A percentile compares a stretch with the other conserved stretches of the same genome.
Evolutionary conservation across 2,797 vertebrate genomes (phyloP).

Genomic region (Danio kyathit): DNA sequence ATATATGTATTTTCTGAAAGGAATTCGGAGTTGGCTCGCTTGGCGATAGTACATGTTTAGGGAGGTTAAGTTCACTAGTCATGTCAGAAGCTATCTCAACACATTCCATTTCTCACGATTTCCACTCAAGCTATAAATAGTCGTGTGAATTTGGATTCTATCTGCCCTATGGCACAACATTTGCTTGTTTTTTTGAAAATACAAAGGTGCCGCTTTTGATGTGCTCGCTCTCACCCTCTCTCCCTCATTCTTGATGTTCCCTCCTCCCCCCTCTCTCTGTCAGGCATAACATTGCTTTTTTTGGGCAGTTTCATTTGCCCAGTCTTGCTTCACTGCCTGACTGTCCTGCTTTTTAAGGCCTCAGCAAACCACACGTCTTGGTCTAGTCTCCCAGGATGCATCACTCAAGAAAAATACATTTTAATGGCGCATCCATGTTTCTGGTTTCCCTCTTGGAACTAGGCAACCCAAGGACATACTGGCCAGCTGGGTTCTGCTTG

Average conservation of each 20-base stretch:
- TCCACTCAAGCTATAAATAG: slow-evolving; percentile 55
- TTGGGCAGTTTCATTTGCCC: slow-evolving; percentile 38
- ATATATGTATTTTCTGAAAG: slow-evolving; percentile 34
- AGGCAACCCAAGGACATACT: slow-evolving; percentile 40
- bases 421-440: slow-evolving; percentile 60
- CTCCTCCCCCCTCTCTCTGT: slow-evolving; percentile 15
- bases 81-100: slow-evolving; percentile 51
- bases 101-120: slow-evolving; percentile 50
- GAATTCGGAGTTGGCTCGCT: slow-evolving; percentile 37
- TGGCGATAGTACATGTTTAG: slow-evolving; percentile 35
- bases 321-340: slow-evolving; percentile 52
- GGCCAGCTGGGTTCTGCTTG: slow-evolving; percentile 48
- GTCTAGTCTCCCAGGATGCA: slow-evolving; percentile 52
- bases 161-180: slow-evolving; percentile 48
- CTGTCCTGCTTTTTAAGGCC: slow-evolving; percentile 55
- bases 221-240: background rate
- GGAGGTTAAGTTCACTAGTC: slow-evolving; percentile 46
- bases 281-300: slow-evolving; percentile 35
- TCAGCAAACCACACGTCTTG: slow-evolving; percentile 56
- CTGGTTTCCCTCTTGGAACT: slow-evolving; percentile 63
- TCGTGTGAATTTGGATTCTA: slow-evolving; percentile 41
- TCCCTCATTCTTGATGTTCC: background rate
- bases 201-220: slow-evolving; percentile 30
- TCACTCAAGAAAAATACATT: slow-evolving; percentile 65
- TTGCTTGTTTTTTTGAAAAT: slow-evolving; percentile 32